Percentiles rank a stretch among this genome's conserved stretches.
Conservation (phyloP, 2,797 vertebrate species). For the Vultur gryphus region DNA sequence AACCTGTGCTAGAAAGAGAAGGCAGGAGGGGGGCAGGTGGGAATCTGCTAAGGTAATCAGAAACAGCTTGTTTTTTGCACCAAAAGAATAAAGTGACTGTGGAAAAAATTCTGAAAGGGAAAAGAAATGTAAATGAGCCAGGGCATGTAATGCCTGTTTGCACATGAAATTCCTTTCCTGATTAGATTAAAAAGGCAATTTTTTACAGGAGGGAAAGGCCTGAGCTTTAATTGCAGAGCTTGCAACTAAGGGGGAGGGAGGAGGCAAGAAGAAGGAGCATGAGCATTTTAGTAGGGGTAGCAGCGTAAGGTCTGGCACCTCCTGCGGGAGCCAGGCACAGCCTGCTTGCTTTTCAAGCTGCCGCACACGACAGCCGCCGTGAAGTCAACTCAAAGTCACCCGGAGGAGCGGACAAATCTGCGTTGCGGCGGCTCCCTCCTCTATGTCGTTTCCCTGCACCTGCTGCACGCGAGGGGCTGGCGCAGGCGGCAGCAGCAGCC, state of each 20-base stretch:
- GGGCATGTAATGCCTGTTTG: slow-evolving; percentile 28
- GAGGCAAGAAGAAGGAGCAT: not conserved
- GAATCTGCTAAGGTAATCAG: not conserved
- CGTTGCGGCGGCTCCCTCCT: not conserved
- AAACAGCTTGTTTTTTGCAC: not conserved
- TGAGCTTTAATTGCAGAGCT: slow-evolving; percentile 23
- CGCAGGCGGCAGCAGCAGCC: not conserved
- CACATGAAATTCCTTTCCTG: slow-evolving; percentile 45
- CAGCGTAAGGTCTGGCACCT: slow-evolving; percentile 51
- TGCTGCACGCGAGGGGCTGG: slow-evolving; percentile 39
- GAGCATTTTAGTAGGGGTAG: slow-evolving; percentile 5
- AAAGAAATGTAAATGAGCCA: slow-evolving; percentile 31
- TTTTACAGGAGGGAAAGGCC: not conserved
- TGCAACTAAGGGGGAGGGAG: not conserved
- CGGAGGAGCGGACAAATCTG: not conserved
- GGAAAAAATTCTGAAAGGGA: slow-evolving; percentile 17
- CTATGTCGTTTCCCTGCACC: slow-evolving; percentile 44
- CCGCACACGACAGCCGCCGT: slow-evolving; percentile 29
- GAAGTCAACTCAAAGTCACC: slow-evolving; percentile 70
- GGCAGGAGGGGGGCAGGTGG: not conserved
- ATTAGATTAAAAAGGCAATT: slow-evolving; percentile 51
- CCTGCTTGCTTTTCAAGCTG: slow-evolving; percentile 51
- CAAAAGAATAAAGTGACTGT: not conserved
- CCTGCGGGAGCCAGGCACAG: slow-evolving; percentile 47
- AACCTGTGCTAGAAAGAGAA: slow-evolving; percentile 10